phyloP scores from a whole-genome alignment of 2,113 vertebrate species.

The Pipra filicauda region DNA sequence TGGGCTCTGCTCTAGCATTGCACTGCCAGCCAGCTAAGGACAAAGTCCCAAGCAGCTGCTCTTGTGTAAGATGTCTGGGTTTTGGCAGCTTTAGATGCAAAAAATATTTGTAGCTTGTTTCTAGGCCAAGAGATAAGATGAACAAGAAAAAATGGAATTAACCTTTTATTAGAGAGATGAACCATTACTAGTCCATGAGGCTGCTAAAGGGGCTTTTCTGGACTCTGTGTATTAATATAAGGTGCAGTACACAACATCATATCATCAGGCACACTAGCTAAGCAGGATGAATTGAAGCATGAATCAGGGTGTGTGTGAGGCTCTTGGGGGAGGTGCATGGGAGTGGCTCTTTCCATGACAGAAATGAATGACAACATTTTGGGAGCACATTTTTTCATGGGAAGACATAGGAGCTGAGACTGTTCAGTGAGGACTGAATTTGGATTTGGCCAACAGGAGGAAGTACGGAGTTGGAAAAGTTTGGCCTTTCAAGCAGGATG shows the following conservation, averaged over 20 bases:
- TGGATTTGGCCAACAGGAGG: not conserved
- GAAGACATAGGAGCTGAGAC: not conserved
- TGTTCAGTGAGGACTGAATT: not conserved
- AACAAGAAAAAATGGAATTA: slow-evolving; percentile 3
- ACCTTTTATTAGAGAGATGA: slow-evolving; percentile 8
- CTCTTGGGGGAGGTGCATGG: not conserved
- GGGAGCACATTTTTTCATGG: not conserved
- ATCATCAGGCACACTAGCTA: not conserved
- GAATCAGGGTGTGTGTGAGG: not conserved
- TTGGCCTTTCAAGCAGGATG: not conserved
- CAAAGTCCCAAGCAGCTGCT: slow-evolving; percentile 52
- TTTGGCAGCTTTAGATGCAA: slow-evolving; percentile 31
- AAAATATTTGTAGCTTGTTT: not conserved
- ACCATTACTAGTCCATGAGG: not conserved
- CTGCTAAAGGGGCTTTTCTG: not conserved
- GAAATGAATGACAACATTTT: not conserved
- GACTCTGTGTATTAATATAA: not conserved
- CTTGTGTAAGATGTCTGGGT: not conserved
- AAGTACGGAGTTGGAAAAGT: not conserved
- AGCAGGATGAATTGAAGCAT: not conserved
- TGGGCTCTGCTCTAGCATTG: not conserved
- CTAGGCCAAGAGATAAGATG: slow-evolving; percentile 46
- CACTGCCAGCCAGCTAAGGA: slow-evolving; percentile 37
- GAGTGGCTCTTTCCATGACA: not conserved
- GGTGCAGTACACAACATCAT: not conserved